Evolutionary conservation across 2,888 invertebrate species (phyloP).

Genomic region (Euzetes globulus): DNA sequence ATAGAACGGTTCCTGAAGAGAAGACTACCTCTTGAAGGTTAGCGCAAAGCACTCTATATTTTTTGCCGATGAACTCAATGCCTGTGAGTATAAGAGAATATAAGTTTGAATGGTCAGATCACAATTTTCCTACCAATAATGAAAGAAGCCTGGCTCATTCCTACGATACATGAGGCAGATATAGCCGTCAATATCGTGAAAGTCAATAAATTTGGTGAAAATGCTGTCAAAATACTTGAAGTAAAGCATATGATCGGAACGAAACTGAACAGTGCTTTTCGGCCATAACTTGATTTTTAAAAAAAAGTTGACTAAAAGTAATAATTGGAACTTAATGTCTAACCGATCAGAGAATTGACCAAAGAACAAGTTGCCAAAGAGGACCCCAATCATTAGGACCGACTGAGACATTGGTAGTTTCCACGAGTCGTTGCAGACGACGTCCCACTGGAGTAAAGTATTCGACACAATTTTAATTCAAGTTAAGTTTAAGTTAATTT

Average conservation of each 20-base stretch:
- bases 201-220: not conserved
- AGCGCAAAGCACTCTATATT: constrained; percentile 20
- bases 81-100: not conserved
- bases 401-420: constrained; percentile 14
- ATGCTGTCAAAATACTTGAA: constrained; percentile 16
- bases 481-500: not conserved
- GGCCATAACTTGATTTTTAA: constrained; percentile 29
- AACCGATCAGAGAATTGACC: constrained; percentile 6
- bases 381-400: not conserved
- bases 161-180: constrained; percentile 18
- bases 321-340: not conserved
- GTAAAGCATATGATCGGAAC: not conserved
- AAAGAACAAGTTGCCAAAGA: constrained; percentile 3
- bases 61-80: constrained; percentile 26
- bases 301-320: not conserved
- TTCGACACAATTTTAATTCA: not conserved
- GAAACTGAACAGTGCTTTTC: constrained; percentile 8
- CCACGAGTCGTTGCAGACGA: constrained; percentile 12
- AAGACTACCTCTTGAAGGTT: constrained; percentile 14
- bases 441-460: constrained; percentile 22
- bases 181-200: constrained; percentile 14
- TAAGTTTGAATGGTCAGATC: not conserved
- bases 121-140: constrained; percentile 16
- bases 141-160: constrained; percentile 28
- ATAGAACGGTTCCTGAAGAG: constrained; percentile 11